Evolutionary conservation across 2,888 invertebrate genomes (phyloP), one percentile per base, ranked within the genome.

Genomic region (Rapana venosa): DNA sequence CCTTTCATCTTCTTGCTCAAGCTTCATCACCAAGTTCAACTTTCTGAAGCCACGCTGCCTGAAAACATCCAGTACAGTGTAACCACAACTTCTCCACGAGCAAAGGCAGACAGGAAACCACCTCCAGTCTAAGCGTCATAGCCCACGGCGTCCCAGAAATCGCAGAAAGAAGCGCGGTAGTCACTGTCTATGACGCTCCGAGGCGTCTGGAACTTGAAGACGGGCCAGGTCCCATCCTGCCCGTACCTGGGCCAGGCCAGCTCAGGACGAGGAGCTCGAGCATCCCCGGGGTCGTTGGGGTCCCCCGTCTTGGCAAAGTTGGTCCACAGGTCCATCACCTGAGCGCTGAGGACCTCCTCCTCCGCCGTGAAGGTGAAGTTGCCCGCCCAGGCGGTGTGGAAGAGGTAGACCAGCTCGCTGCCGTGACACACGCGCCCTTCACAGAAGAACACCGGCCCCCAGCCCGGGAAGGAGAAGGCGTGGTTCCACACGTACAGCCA

Each of bases 241-340:
- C 90, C 89, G 90, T 94, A 94, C 36, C 70, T 77, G 13, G 94
- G 94, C 94, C 94, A 94, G 84, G 66, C 61, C 79, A 85, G 26
- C 15, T 58, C 58, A 4, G 90, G 61, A 30, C 88, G 47, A 22
- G 84, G 15, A 56, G 35, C 13, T n/a, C 5, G 13, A 20, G 36
- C 2, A 22, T 15, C 22, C 17, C 88, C 70, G 20, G 94, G 93
- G 58, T 87, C 87, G 83, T 93, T 93, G 0, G 94, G 94, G 87
- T 94, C 91, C 61, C 94, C 94, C 22, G 93, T 92, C 87, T 94
- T 94, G 11, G 95, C 95, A 87, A 95, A 95, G 90, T 95, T 95
- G n/a, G 94, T 92, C 94, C 94, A 95, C 89, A 94, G 94, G 1
- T 90, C 77, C 61, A 94, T 94, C 87, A 95, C 87, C 15, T 89